A percentile compares a stretch with the other conserved stretches of the same genome.
phyloP scores from a whole-genome alignment of 2,888 invertebrate species.

The Agrochola macilenta region DNA sequence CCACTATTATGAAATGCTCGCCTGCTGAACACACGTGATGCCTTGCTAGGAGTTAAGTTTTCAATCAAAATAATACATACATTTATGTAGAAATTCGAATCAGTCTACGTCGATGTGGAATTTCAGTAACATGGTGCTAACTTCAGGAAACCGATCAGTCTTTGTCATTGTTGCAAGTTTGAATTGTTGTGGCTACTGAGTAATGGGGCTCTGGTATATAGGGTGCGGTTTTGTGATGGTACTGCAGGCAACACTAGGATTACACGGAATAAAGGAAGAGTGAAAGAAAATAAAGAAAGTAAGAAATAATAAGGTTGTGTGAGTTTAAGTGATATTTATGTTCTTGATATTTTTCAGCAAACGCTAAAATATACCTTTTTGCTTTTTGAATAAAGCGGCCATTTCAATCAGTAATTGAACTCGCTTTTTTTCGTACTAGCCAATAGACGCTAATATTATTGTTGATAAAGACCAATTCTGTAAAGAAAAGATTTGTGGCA shows the following conservation, averaged over 20 bases:
- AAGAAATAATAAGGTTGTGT: too few relatives aligned
- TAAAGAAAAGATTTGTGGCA: not conserved
- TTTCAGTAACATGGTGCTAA: conserved; percentile 30
- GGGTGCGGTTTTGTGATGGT: conserved; percentile 2
- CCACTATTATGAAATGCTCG: conserved; percentile 38
- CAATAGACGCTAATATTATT: not conserved
- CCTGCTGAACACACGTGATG: conserved; percentile 19
- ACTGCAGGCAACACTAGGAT: not conserved
- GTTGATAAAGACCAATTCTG: not conserved
- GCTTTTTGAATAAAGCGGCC: not conserved
- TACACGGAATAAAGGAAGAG: not conserved
- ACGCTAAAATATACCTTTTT: not conserved
- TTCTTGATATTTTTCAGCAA: not conserved
- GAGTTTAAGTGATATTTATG: too few relatives aligned
- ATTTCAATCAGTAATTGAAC: not conserved
- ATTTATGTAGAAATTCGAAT: conserved; percentile 6
- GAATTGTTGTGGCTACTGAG: conserved; percentile 46
- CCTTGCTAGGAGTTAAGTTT: conserved; percentile 4
- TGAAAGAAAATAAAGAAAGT: not conserved
- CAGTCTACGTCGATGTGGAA: conserved; percentile 17
- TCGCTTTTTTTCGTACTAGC: not conserved
- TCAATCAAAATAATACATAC: not conserved
- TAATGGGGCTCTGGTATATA: conserved; percentile 40
- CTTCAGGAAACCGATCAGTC: conserved; percentile 42
- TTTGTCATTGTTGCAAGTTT: conserved; percentile 50